These are phyloP conservation scores for Mastigias papua DNA, from an alignment of 30 jellyfish, hydroid and myxozoan genomes.

Conservation along the genomic window DNA sequence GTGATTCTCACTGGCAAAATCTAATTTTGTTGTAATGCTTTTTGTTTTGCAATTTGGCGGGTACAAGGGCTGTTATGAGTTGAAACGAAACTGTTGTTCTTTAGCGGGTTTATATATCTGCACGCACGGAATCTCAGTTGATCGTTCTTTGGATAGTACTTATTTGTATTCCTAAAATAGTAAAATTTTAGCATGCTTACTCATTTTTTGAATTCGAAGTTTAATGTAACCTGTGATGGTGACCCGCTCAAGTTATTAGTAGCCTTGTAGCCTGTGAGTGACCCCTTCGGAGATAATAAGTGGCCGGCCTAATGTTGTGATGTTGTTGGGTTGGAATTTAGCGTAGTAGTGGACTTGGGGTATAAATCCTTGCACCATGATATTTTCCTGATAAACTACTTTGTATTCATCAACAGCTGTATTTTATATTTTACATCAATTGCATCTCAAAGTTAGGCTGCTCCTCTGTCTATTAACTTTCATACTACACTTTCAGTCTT, in stretches of 20 bases:
- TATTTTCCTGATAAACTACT: too few relatives aligned
- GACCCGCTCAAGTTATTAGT: neutral
- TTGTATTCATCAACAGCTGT: too few relatives aligned
- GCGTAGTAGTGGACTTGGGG: too few relatives aligned
- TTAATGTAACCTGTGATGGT: neutral
- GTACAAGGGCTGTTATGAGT: neutral
- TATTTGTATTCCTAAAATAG: neutral
- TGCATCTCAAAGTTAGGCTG: too few relatives aligned
- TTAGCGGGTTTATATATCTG: neutral
- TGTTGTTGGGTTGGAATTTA: neutral
- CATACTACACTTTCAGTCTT: too few relatives aligned
- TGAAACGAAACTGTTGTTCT: conserved; percentile 16
- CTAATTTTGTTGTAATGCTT: neutral
- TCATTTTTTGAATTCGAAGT: neutral
- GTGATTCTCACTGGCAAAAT: neutral
- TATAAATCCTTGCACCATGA: too few relatives aligned
- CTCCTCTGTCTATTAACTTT: too few relatives aligned
- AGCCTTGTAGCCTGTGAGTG: neutral
- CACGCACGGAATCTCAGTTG: neutral
- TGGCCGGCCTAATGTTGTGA: neutral
- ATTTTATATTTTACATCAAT: too few relatives aligned
- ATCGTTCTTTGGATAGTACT: neutral
- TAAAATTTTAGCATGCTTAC: neutral
- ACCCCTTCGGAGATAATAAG: neutral
- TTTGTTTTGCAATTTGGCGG: conserved; percentile 20